Conservation (phyloP, 2,113 vertebrate genomes). For the Prolemur simus region DNA sequence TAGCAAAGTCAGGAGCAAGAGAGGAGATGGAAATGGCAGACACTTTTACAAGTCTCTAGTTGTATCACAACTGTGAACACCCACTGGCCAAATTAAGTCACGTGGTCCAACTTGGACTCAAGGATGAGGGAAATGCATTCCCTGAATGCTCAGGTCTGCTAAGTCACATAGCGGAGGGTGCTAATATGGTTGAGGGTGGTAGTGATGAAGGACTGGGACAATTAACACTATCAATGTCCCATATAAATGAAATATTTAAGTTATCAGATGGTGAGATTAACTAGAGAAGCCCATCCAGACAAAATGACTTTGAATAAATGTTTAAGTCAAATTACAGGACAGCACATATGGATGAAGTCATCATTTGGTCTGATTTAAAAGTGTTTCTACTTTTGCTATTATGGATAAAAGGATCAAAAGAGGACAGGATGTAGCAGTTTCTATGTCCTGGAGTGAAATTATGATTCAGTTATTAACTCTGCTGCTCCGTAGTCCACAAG, state of each 20-base stretch:
- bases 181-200: no score
- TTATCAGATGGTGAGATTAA: constrained; percentile 34
- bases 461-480: constrained; percentile 84
- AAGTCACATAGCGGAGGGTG: not conserved
- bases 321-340: constrained; percentile 29
- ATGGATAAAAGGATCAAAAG: constrained; percentile 78
- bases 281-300: not conserved
- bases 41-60: not conserved
- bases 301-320: not conserved
- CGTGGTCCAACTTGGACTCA: not conserved
- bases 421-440: constrained; percentile 72
- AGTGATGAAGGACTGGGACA: not conserved
- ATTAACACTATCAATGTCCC: not conserved
- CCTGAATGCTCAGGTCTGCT: not conserved
- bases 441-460: constrained; percentile 82
- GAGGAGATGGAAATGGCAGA: not conserved
- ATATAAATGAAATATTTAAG: not conserved
- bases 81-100: not conserved
- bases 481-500: constrained; percentile 77
- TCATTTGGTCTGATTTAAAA: constrained; percentile 53
- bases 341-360: not conserved
- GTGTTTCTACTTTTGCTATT: constrained; percentile 62
- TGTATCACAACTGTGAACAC: not conserved
- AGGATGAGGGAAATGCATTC: not conserved
- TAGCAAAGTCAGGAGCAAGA: not conserved